phyloP scores from a whole-genome alignment of 2,113 vertebrate genomes.

The Heterotilapia buettikoferi region DNA sequence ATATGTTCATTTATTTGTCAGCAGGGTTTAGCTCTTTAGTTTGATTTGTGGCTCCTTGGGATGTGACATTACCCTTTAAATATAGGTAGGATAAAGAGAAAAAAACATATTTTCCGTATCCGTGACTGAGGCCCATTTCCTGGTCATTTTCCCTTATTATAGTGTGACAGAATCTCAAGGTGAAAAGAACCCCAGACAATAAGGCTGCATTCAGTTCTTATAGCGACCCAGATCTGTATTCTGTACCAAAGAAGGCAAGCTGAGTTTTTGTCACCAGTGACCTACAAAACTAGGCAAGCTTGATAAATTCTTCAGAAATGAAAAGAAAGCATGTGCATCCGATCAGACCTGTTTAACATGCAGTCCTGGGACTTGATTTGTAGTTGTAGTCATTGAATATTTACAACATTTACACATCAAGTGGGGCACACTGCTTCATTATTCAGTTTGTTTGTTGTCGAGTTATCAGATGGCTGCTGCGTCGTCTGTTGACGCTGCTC shows the following conservation, averaged over 20 bases:
- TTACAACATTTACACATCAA: slow-evolving; percentile 51
- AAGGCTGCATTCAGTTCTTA: slow-evolving; percentile 38
- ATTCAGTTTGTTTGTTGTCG: slow-evolving; percentile 61
- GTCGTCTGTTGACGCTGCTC: not conserved
- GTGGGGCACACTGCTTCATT: slow-evolving; percentile 50
- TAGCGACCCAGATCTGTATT: slow-evolving; percentile 63
- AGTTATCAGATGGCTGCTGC: not conserved
- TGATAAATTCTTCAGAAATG: slow-evolving; percentile 63
- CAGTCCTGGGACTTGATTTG: slow-evolving; percentile 48
- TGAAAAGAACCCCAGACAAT: slow-evolving; percentile 56
- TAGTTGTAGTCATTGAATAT: slow-evolving; percentile 56
- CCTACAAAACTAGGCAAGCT: slow-evolving; percentile 72
- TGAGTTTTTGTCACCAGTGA: slow-evolving; percentile 63
- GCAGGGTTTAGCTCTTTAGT: not conserved
- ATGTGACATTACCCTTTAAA: not conserved
- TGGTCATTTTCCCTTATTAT: slow-evolving; percentile 1
- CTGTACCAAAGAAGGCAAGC: slow-evolving; percentile 45
- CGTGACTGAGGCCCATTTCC: slow-evolving; percentile 7
- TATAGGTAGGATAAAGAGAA: not conserved
- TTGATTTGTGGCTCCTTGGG: not conserved
- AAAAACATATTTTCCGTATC: not conserved
- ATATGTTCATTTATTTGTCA: slow-evolving; percentile 3
- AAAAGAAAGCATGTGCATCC: slow-evolving; percentile 30
- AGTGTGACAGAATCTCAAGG: slow-evolving; percentile 48
- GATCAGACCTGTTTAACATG: slow-evolving; percentile 39